Evolutionary conservation across 2,888 invertebrate species (phyloP).

Genomic region (Omphaloscelis lunosa): DNA sequence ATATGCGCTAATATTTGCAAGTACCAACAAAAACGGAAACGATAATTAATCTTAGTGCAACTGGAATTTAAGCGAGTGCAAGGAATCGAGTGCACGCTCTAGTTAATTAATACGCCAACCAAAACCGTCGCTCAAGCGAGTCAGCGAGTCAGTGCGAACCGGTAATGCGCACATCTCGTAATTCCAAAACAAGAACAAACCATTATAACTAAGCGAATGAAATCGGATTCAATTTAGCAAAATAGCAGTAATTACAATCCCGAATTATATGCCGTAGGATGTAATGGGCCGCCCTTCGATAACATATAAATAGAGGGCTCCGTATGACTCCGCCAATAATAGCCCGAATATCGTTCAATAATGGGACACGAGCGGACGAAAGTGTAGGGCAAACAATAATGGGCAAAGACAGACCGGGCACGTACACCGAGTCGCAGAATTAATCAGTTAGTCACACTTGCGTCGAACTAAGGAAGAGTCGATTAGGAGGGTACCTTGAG

Average conservation of each 20-base stretch:
- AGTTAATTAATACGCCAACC: constrained; percentile 73
- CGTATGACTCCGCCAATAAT: constrained; percentile 81
- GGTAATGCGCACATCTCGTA: constrained; percentile 69
- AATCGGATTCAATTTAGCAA: constrained; percentile 84
- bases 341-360: constrained; percentile 87
- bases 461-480: constrained; percentile 88
- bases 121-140: constrained; percentile 66
- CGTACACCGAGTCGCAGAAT: constrained; percentile 86
- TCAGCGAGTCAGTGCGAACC: constrained; percentile 45
- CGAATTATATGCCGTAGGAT: constrained; percentile 81
- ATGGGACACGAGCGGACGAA: constrained; percentile 81
- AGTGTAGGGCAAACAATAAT: constrained; percentile 87
- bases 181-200: constrained; percentile 74
- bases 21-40: constrained; percentile 69
- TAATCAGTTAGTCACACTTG: constrained; percentile 91
- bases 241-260: constrained; percentile 87
- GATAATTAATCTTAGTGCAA: constrained; percentile 77
- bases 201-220: constrained; percentile 79
- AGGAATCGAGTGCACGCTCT: constrained; percentile 72
- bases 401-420: constrained; percentile 81
- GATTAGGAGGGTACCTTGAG: constrained; percentile 89
- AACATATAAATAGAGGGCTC: constrained; percentile 83
- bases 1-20: constrained; percentile 57
- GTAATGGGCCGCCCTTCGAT: constrained; percentile 83
- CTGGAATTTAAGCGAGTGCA: constrained; percentile 73